Evolutionary conservation across 2,797 vertebrate genomes (phyloP).

Genomic region (Oreochromis grahami): DNA sequence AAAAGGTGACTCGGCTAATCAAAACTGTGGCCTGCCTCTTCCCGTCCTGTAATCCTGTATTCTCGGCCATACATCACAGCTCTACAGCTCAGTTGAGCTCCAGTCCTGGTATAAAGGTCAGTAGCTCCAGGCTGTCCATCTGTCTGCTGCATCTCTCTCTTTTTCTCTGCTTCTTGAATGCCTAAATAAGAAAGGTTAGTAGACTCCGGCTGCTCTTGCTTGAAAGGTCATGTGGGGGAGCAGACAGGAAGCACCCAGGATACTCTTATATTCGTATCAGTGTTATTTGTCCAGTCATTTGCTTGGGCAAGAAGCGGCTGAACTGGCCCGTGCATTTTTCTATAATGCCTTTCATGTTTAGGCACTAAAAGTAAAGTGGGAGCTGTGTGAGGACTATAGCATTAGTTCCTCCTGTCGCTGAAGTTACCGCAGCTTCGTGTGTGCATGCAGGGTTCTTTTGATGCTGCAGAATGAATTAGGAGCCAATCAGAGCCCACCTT

Average conservation of each 20-base stretch:
- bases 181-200: slow-evolving; percentile 71
- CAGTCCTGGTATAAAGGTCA: slow-evolving; percentile 66
- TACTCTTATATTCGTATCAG: slow-evolving; percentile 40
- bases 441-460: background rate
- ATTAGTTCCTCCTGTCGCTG: background rate
- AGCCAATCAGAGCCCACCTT: background rate
- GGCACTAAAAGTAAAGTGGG: background rate
- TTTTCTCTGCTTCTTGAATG: slow-evolving; percentile 60
- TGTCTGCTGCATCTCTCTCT: slow-evolving; percentile 57
- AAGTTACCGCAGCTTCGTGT: background rate
- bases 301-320: slow-evolving; percentile 21
- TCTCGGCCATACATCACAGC: slow-evolving; percentile 53
- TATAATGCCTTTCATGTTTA: background rate
- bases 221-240: slow-evolving; percentile 61
- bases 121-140: slow-evolving; percentile 66
- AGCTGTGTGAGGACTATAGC: background rate
- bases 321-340: background rate
- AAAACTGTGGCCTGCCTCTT: slow-evolving; percentile 17
- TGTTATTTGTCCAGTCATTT: slow-evolving; percentile 55
- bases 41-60: slow-evolving; percentile 47
- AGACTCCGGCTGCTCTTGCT: slow-evolving; percentile 54
- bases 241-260: slow-evolving; percentile 42
- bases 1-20: slow-evolving; percentile 46
- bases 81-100: slow-evolving; percentile 59
- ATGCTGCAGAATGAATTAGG: background rate